These are phyloP conservation scores for Urocynchramus pylzowi DNA, from an alignment of 2,113 vertebrate genomes.

Conservation along the genomic window DNA sequence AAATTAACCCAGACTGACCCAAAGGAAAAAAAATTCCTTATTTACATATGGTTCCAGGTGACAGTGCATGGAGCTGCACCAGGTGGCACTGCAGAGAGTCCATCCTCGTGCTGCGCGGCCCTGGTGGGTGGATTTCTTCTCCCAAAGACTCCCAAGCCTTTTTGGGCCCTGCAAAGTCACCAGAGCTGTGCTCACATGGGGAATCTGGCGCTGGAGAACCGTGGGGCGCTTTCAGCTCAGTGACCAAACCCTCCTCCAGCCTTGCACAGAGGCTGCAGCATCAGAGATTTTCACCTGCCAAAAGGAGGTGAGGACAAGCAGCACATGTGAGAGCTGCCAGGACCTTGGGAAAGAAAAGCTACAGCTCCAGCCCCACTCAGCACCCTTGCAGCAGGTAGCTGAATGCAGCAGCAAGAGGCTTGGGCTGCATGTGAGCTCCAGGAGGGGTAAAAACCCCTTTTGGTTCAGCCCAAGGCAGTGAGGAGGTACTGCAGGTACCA, in stretches of 20 bases:
- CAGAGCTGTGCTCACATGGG: fast-evolving
- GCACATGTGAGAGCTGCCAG: not conserved
- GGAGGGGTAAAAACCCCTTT: not conserved
- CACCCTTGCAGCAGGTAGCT: not conserved
- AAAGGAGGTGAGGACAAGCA: not conserved
- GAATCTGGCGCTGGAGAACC: not conserved
- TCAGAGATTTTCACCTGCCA: not conserved
- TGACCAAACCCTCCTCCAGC: not conserved
- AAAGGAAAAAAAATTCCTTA: not conserved
- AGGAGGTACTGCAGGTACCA: not conserved
- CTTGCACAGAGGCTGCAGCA: not conserved
- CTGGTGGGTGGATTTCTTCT: not conserved
- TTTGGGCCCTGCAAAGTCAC: not conserved
- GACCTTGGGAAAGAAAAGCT: not conserved
- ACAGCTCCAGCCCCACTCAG: fast-evolving
- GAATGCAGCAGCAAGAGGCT: not conserved
- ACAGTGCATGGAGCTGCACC: not conserved
- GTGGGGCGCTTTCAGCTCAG: fast-evolving
- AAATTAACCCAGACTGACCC: not conserved
- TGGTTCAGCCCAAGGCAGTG: fast-evolving
- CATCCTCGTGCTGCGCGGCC: not conserved
- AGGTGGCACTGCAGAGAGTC: not conserved
- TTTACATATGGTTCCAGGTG: fast-evolving
- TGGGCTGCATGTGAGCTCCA: not conserved
- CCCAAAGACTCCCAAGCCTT: not conserved